Evolutionary conservation across 1,140 invertebrate genomes (phyloP).

Genomic region (Mercenaria mercenaria): DNA sequence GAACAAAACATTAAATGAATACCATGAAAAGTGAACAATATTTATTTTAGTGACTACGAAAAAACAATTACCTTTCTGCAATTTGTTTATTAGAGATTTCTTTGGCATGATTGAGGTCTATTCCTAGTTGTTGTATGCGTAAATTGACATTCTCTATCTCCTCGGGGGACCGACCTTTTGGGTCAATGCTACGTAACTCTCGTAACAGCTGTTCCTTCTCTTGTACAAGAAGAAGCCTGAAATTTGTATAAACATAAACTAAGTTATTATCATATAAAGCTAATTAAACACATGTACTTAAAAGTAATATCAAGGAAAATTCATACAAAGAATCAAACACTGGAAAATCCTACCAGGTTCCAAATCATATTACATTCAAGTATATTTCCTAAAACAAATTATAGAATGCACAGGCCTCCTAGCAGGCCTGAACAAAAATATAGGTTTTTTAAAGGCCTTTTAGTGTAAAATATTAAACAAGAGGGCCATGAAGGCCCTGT

Average conservation of each 20-base stretch:
- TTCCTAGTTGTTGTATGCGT: slow-evolving; percentile 95
- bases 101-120: slow-evolving; percentile 95
- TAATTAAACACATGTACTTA: neutral
- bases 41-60: too few relatives aligned
- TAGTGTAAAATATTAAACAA: too few relatives aligned
- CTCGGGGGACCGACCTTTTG: slow-evolving; percentile 92
- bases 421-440: too few relatives aligned
- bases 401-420: too few relatives aligned
- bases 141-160: slow-evolving; percentile 94
- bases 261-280: neutral
- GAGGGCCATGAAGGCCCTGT: too few relatives aligned
- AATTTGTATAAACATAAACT: slow-evolving; percentile 34
- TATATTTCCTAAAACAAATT: too few relatives aligned
- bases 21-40: too few relatives aligned
- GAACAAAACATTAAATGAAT: too few relatives aligned
- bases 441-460: too few relatives aligned
- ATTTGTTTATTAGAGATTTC: slow-evolving; percentile 97
- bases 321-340: too few relatives aligned
- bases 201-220: slow-evolving; percentile 97
- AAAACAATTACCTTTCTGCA: slow-evolving; percentile 90
- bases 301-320: neutral
- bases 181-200: slow-evolving; percentile 95
- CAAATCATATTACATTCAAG: too few relatives aligned
- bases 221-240: slow-evolving; percentile 94
- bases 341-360: too few relatives aligned